Conservation (phyloP, 2,113 vertebrate species). For the Gobio gobio region DNA sequence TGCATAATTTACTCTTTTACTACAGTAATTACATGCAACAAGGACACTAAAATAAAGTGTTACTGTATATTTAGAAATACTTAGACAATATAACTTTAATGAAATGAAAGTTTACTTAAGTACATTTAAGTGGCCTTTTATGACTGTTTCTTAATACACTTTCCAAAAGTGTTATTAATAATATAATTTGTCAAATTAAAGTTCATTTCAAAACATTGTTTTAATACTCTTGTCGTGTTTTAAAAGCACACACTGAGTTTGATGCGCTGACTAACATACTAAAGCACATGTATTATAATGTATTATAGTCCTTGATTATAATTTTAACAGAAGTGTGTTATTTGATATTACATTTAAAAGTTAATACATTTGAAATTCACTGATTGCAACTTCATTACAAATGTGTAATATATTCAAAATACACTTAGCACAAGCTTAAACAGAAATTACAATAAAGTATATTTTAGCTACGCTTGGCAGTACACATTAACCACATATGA, state of each 20-base stretch:
- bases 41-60: too few relatives aligned
- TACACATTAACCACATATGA: neutral
- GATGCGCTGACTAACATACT: too few relatives aligned
- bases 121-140: too few relatives aligned
- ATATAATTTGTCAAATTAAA: neutral
- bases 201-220: neutral
- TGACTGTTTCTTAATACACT: neutral
- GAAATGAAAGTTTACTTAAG: neutral
- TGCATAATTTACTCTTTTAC: too few relatives aligned
- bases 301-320: too few relatives aligned
- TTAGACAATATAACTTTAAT: too few relatives aligned
- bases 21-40: too few relatives aligned
- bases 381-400: neutral
- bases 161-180: neutral
- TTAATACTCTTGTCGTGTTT: neutral
- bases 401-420: neutral
- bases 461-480: neutral
- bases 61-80: too few relatives aligned
- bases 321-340: neutral
- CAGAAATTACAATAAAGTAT: neutral
- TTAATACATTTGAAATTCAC: neutral
- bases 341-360: neutral
- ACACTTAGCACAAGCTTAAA: neutral
- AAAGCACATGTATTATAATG: too few relatives aligned
- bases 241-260: neutral